Base-by-base conservation (phyloP, 2,113 vertebrate species). In the Halichoeres trimaculatus region DNA sequence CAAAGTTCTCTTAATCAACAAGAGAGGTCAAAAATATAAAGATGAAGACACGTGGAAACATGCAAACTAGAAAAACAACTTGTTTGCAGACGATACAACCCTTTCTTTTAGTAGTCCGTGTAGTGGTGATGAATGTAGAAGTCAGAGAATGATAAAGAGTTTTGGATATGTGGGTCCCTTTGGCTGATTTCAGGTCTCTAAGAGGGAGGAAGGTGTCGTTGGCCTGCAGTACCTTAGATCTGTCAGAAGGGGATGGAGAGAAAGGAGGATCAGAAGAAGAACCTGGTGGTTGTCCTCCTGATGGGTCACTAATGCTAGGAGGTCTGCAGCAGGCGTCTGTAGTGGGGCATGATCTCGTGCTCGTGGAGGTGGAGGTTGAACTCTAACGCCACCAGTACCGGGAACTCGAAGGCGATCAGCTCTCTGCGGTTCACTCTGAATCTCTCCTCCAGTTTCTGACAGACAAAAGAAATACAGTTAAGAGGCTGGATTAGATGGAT, bases 401-500 rank as follows among this genome's bases (percentile, higher is more conserved):
- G 98, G 90, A 99, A 99, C 89, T 99, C 98, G 0, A 98, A 99
- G 90, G 97, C 97, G 1, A 99, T 98, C 88, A 99, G 95, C 90
- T 99, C 98, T 13, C 98, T 92, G 48, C 98, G 93, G 85, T 98
- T 99, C 90, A 99, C 94, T 65, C 98, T 91, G 94, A 99, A 99
- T 88, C 95, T 95, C 92, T 99, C 98, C 92, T 99, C 98, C 93
- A 99, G 95, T 96, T 99, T 99, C 98, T 99, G 91, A 45, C 78
- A 78, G 6, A 53, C 5, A 71, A 70, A 24, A 71, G 11, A 58
- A 38, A 0, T 20, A 72, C 11, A 58, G 17, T 55, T 10, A 1
- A 58, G 13, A 24, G 5, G 20, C 10, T 1, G 8, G 48, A 38
- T 34, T 50, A 24, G 54, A 35, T 8, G 34, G 53, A 35, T 8